These are phyloP conservation scores for Poliocrania exsul DNA, from an alignment of 2,797 vertebrate species.

Conservation along the genomic window DNA sequence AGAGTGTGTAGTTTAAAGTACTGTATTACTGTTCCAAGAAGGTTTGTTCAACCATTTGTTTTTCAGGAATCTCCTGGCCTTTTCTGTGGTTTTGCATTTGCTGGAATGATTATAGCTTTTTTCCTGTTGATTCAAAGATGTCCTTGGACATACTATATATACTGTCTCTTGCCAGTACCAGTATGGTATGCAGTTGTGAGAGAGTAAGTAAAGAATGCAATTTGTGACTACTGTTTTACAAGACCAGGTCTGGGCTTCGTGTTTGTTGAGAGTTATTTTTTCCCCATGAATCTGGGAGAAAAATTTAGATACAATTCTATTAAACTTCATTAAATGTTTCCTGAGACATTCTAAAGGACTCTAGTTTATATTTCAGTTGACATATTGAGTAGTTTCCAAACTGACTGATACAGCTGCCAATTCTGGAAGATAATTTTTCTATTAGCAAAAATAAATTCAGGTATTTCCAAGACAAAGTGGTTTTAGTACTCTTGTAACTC, in stretches of 20 bases:
- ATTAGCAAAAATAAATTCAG: background rate
- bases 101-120: conserved; percentile 76
- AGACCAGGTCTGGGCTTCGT: background rate
- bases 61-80: conserved; percentile 72
- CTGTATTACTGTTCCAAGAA: background rate
- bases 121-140: conserved; percentile 90
- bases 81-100: conserved; percentile 70
- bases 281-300: background rate
- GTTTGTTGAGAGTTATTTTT: background rate
- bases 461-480: background rate
- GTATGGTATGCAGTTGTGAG: conserved; percentile 91
- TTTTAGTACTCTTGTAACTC: background rate
- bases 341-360: background rate
- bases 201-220: conserved; percentile 85
- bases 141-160: conserved; percentile 92
- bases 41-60: conserved; percentile 53
- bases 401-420: background rate
- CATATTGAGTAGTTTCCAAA: background rate
- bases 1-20: background rate
- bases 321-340: background rate
- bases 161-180: conserved; percentile 90
- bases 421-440: background rate
- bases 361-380: background rate
- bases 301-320: background rate
- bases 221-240: background rate